phyloP scores from a whole-genome alignment of 2,888 invertebrate genomes.

The Macaria liturata region DNA sequence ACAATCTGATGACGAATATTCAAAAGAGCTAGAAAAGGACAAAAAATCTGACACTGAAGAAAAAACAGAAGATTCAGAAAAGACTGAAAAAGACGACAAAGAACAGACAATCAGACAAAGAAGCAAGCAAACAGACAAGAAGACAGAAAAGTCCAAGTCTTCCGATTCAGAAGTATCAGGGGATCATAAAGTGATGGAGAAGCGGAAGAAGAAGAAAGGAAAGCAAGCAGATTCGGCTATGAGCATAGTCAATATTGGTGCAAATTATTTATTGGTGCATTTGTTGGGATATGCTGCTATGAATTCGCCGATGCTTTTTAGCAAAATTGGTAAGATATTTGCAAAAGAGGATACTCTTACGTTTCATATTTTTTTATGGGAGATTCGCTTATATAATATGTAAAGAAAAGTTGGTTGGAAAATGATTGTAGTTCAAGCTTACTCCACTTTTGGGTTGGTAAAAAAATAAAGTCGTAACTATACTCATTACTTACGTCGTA shows the following conservation, averaged over 20 bases:
- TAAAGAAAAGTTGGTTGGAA: no score
- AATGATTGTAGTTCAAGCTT: no score
- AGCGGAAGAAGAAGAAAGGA: slow-evolving; percentile 12
- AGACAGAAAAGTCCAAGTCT: slow-evolving; percentile 26
- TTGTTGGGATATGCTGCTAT: slow-evolving; percentile 78
- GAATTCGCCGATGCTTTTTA: slow-evolving; percentile 68
- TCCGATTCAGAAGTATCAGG: slow-evolving; percentile 41
- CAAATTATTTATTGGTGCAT: slow-evolving; percentile 79
- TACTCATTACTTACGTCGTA: no score
- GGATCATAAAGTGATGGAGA: slow-evolving; percentile 35
- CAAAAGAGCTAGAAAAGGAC: slow-evolving; percentile 14
- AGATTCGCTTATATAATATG: no score
- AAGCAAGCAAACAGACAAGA: slow-evolving; percentile 19
- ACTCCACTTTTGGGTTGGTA: no score
- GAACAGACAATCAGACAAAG: slow-evolving; percentile 21
- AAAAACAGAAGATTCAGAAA: slow-evolving; percentile 13
- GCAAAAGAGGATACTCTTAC: background rate
- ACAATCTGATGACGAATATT: slow-evolving; percentile 9
- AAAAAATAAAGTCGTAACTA: no score
- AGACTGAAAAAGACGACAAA: slow-evolving; percentile 6
- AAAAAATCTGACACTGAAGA: slow-evolving; percentile 35
- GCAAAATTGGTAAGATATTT: slow-evolving; percentile 60
- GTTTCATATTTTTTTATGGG: background rate
- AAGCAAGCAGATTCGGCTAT: slow-evolving; percentile 45
- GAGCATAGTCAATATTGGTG: slow-evolving; percentile 75